Conservation (phyloP, 2,888 invertebrate species). For the Suillia variegata region DNA sequence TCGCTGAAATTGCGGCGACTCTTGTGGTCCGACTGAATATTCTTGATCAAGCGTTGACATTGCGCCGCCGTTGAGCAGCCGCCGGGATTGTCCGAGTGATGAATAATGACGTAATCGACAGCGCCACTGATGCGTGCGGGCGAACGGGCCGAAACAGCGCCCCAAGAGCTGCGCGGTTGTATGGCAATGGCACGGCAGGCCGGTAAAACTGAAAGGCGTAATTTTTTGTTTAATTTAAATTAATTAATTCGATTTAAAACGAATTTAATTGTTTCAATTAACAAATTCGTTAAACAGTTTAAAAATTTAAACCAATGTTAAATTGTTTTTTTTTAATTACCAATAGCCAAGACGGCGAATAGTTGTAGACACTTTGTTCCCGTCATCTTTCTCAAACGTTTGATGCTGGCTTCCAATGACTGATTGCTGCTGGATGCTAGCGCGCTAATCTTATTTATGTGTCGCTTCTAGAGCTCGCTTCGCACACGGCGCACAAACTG, state of each 20-base stretch:
- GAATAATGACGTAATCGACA: conserved; percentile 72
- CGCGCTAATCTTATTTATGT: too few relatives aligned
- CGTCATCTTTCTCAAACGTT: conserved; percentile 5
- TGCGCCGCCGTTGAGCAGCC: conserved; percentile 65
- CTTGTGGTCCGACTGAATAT: conserved; percentile 71
- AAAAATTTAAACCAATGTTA: too few relatives aligned
- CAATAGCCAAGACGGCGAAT: conserved; percentile 31
- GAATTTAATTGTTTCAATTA: neutral
- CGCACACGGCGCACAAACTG: neutral
- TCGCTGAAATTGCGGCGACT: conserved; percentile 68
- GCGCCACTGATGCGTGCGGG: conserved; percentile 63
- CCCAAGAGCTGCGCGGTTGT: conserved; percentile 64
- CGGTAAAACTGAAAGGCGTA: conserved; percentile 25
- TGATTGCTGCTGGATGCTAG: too few relatives aligned
- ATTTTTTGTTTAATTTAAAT: neutral
- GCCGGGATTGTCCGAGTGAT: conserved; percentile 70
- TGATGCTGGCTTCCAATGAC: neutral
- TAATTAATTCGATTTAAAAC: neutral
- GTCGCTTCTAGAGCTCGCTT: neutral
- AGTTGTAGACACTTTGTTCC: conserved; percentile 29
- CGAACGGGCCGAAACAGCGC: conserved; percentile 63
- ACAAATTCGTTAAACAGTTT: neutral
- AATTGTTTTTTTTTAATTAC: conserved; percentile 33
- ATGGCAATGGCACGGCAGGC: conserved; percentile 40
- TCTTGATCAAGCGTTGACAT: conserved; percentile 67